Evolutionary conservation across 2,113 vertebrate species (phyloP).

Genomic region (Bos javanicus): DNA sequence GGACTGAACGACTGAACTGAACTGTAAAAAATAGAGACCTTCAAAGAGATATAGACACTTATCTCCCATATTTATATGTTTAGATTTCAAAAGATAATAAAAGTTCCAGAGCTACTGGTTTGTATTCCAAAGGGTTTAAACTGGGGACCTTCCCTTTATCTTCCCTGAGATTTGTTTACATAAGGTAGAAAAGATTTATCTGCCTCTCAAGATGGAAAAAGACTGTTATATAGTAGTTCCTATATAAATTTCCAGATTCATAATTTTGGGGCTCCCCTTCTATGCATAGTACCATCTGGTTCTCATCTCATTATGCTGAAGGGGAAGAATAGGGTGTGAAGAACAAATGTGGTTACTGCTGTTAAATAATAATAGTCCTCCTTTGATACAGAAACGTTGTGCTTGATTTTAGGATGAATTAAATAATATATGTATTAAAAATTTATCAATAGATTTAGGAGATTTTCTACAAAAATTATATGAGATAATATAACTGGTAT

Average conservation of each 20-base stretch:
- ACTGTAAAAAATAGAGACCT: background rate
- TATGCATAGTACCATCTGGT: background rate
- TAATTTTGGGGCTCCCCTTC: background rate
- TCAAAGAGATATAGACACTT: background rate
- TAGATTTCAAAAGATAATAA: background rate
- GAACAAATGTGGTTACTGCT: background rate
- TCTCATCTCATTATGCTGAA: background rate
- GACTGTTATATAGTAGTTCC: background rate
- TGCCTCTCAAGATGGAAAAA: background rate
- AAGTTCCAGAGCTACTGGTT: background rate
- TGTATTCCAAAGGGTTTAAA: conserved; percentile 1
- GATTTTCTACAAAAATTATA: background rate
- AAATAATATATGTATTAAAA: background rate
- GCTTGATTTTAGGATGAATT: background rate
- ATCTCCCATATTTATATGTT: background rate
- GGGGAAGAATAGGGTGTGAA: background rate
- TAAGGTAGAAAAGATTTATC: background rate
- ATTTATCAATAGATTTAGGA: background rate
- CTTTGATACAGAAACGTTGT: background rate
- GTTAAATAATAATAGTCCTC: background rate
- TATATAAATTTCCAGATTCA: background rate
- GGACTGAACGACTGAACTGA: too few relatives aligned
- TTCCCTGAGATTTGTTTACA: background rate
- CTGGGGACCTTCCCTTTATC: background rate
- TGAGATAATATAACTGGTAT: background rate